Evolutionary conservation across 2,113 vertebrate genomes (phyloP).

Genomic region (Emydocephalus ijimae): DNA sequence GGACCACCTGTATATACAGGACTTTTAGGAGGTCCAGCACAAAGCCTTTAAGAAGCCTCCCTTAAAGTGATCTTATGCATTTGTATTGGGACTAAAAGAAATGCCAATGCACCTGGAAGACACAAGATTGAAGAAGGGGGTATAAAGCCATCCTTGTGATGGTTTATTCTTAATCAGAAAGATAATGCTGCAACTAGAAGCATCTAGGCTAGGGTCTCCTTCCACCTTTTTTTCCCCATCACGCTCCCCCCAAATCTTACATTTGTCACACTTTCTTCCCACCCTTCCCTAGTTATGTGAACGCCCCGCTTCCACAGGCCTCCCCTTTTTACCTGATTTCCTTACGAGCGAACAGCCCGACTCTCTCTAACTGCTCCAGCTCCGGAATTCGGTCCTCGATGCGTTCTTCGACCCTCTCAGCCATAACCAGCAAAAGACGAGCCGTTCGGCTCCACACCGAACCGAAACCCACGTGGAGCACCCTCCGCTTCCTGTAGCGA

Average conservation of each 20-base stretch:
- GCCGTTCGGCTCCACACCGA: neutral
- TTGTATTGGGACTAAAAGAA: neutral
- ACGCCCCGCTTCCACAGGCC: neutral
- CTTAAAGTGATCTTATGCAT: neutral
- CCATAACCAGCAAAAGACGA: conserved; percentile 68
- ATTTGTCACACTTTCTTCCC: neutral
- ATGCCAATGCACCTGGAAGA: neutral
- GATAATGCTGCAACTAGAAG: neutral
- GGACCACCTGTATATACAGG: neutral
- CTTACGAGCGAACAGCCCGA: conserved; percentile 83
- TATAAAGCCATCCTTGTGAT: neutral
- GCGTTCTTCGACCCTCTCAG: conserved; percentile 84
- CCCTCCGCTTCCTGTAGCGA: neutral
- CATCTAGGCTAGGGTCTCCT: too few relatives aligned
- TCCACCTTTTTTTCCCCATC: too few relatives aligned
- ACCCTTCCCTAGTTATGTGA: neutral
- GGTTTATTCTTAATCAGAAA: neutral
- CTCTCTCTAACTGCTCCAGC: conserved; percentile 88
- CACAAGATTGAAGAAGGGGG: neutral
- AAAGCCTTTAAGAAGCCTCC: neutral
- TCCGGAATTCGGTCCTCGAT: conserved; percentile 87
- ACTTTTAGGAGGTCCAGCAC: neutral
- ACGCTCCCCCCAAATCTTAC: neutral
- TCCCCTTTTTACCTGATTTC: conserved; percentile 81
- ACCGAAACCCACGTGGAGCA: accelerated